phyloP scores from a whole-genome alignment of 2,113 vertebrate genomes.

The Mohoua ochrocephala region DNA sequence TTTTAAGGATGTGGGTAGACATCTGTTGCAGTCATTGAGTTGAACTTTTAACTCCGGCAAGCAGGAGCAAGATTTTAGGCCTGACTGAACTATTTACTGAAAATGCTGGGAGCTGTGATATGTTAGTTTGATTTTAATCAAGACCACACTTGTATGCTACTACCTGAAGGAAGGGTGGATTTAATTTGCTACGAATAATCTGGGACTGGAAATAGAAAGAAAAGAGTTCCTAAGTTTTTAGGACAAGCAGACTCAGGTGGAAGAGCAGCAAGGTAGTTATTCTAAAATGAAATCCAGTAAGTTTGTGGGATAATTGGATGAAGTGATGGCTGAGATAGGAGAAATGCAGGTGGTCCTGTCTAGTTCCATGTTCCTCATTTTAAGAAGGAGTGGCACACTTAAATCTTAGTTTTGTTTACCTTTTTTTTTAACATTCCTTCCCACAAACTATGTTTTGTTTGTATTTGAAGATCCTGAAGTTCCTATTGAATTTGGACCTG shows the following conservation, averaged over 20 bases:
- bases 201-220: neutral
- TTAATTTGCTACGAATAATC: neutral
- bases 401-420: neutral
- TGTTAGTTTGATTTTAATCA: neutral
- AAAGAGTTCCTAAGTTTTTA: neutral
- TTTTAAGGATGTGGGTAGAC: neutral
- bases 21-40: neutral
- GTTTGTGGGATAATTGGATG: neutral
- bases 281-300: neutral
- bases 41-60: slow-evolving; percentile 25
- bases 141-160: neutral
- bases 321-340: neutral
- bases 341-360: neutral
- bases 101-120: neutral
- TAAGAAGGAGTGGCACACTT: neutral
- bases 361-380: neutral
- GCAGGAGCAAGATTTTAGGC: neutral
- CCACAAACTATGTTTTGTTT: neutral
- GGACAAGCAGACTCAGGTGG: neutral
- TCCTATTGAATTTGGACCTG: neutral
- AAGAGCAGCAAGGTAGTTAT: too few relatives aligned
- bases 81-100: neutral
- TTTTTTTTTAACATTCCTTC: neutral
- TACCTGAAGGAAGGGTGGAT: neutral
- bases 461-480: neutral